These are phyloP conservation scores for Neolamprologus cancellatus DNA, from an alignment of 2,113 vertebrate species.

Conservation along the genomic window DNA sequence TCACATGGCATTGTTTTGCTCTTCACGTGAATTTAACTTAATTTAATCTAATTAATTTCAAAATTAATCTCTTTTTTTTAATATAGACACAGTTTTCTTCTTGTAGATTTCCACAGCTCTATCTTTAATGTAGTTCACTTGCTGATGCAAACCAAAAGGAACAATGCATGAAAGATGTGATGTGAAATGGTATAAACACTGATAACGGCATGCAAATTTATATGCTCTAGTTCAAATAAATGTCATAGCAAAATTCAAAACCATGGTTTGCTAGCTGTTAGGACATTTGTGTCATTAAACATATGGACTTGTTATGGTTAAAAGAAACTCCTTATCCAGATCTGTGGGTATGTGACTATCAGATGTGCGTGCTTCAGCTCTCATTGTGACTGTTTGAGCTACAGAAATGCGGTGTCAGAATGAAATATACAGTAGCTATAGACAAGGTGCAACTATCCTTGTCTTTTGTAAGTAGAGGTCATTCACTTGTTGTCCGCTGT, in stretches of 20 bases:
- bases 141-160: not conserved
- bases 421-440: not conserved
- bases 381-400: not conserved
- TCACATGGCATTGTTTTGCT: not conserved
- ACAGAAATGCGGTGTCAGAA: fast-evolving
- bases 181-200: not conserved
- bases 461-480: not conserved
- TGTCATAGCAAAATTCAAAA: not conserved
- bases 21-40: not conserved
- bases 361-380: not conserved
- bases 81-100: not conserved
- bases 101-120: not conserved
- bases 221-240: not conserved
- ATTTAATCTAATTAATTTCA: not conserved
- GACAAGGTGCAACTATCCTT: not conserved
- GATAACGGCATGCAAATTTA: not conserved
- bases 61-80: not conserved
- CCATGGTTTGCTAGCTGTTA: not conserved
- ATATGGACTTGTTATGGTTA: not conserved
- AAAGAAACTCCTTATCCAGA: not conserved
- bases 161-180: not conserved
- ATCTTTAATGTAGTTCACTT: not conserved
- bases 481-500: not conserved
- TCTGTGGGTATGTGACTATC: not conserved
- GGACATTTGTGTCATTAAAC: not conserved